Percentiles rank a stretch among this genome's conserved stretches.
Conservation (phyloP, 2,113 vertebrate genomes). For the Zonotrichia leucophrys region DNA sequence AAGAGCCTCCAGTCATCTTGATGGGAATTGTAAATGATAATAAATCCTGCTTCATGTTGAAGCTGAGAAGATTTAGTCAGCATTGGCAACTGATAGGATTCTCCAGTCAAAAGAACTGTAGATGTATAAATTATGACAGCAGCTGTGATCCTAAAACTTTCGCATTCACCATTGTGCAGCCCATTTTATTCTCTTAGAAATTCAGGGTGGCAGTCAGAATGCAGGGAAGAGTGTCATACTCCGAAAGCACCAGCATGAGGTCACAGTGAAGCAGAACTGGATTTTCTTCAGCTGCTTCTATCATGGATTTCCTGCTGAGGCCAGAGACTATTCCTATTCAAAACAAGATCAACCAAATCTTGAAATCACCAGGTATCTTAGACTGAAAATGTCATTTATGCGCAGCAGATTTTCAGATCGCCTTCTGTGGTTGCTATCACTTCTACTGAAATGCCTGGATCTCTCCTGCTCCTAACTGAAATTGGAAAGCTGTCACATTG, state of each 20-base stretch:
- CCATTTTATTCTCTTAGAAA: not conserved
- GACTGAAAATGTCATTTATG: not conserved
- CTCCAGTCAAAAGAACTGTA: not conserved
- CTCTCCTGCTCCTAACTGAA: not conserved
- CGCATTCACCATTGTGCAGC: not conserved
- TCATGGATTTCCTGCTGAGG: not conserved
- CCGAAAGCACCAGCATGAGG: not conserved
- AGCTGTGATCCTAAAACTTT: not conserved
- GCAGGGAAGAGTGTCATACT: not conserved
- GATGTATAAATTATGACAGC: not conserved
- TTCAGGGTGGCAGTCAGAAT: not conserved
- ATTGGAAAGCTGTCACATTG: not conserved
- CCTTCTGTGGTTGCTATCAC: not conserved
- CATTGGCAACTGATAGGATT: not conserved
- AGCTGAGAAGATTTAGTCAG: not conserved
- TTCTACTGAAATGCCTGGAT: not conserved
- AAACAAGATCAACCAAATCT: not conserved
- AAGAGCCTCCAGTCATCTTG: not conserved
- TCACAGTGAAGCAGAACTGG: not conserved
- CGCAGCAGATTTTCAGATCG: not conserved
- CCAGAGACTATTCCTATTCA: not conserved
- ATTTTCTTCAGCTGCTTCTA: not conserved
- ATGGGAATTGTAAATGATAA: not conserved
- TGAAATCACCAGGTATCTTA: not conserved
- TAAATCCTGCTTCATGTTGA: not conserved